Evolutionary conservation across 2,797 vertebrate species (phyloP), one percentile per base, ranked within the genome.

Genomic region (Aulostomus chinensis): DNA sequence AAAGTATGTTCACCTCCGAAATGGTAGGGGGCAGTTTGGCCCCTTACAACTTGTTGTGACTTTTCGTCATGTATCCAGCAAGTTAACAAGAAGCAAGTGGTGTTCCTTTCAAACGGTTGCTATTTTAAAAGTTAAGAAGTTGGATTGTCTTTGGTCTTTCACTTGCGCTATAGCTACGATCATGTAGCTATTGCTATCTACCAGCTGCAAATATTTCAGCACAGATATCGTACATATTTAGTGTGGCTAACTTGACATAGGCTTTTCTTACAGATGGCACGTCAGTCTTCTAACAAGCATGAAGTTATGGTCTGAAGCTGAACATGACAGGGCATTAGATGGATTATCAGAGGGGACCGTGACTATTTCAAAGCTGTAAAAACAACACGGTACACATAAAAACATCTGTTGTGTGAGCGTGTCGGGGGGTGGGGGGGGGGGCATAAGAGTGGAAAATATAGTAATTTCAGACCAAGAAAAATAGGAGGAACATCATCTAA

Each of bases 311-410:
- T 72, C 52, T 33, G 15, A 47, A 41, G 68, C 49, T 36, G 39
- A 84, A 81, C 68, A 74, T 9, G 56, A 72, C 64, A 39, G 65
- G 9, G 26, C 65, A 70, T 78, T 73, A 70, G 60, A 63, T 68
- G 49, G 77, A 81, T 83, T 76, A 78, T 73, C 73, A 61, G 45
- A 77, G 55, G 60, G 47, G 53, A 31, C 59, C 34, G 36, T 52
- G 65, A 63, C 72, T 38, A 67, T 81, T 80, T 76, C 46, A 82
- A 86, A 85, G 80, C 81, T 86, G 83, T 84, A 71, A 83, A 86
- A 86, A 86, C 68, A 81, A 60, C 58, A 50, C 30, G 16, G 57
- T 37, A 47, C 41, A 71, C 68, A 57, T 56, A 34, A 83, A 81
- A 76, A 76, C 78, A 80, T 83, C 73, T 86, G 84, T 30, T 78